Percentiles rank a stretch among this genome's conserved stretches.
phyloP scores from a whole-genome alignment of 2,113 vertebrate species.

The Sinocyclocheilus grahami region DNA sequence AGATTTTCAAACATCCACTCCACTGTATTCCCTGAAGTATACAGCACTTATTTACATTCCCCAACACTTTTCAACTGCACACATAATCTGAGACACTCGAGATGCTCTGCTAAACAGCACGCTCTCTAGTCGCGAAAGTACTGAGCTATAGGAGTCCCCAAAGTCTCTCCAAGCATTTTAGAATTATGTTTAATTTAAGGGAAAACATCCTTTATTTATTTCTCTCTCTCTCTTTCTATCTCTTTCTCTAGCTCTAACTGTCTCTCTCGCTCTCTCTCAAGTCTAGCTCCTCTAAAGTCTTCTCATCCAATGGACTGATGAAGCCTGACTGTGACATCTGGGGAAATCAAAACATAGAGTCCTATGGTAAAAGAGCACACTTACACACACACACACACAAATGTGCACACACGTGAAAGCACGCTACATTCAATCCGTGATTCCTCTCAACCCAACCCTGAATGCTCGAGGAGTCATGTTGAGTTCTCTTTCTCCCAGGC shows the following conservation, averaged over 20 bases:
- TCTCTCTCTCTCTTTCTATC: constrained; percentile 8
- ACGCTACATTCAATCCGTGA: constrained; percentile 32
- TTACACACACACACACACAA: constrained; percentile 21
- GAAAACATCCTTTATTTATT: constrained; percentile 73
- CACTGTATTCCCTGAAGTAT: constrained; percentile 50
- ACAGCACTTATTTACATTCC: constrained; percentile 52
- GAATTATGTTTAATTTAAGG: constrained; percentile 74
- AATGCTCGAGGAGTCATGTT: constrained; percentile 47
- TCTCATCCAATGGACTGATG: constrained; percentile 64
- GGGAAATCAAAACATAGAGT: constrained; percentile 72
- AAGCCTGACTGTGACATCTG: constrained; percentile 67
- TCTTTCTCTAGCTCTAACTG: constrained; percentile 15
- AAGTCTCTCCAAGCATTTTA: constrained; percentile 65
- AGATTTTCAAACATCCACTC: constrained; percentile 46
- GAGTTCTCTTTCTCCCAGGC: constrained; percentile 44
- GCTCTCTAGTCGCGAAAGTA: constrained; percentile 43
- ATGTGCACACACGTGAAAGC: constrained; percentile 33
- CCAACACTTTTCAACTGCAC: constrained; percentile 41
- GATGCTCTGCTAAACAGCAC: constrained; percentile 39
- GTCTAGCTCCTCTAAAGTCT: constrained; percentile 58
- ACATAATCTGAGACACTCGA: constrained; percentile 49
- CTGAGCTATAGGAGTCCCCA: constrained; percentile 53
- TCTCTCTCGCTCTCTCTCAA: constrained; percentile 22
- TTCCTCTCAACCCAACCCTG: constrained; percentile 37
- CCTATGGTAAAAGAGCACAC: constrained; percentile 44